A percentile compares a stretch with the other conserved stretches of the same genome.
These are phyloP conservation scores for Ditula angustiorana DNA, from an alignment of 2,888 invertebrate species.

Conservation along the genomic window DNA sequence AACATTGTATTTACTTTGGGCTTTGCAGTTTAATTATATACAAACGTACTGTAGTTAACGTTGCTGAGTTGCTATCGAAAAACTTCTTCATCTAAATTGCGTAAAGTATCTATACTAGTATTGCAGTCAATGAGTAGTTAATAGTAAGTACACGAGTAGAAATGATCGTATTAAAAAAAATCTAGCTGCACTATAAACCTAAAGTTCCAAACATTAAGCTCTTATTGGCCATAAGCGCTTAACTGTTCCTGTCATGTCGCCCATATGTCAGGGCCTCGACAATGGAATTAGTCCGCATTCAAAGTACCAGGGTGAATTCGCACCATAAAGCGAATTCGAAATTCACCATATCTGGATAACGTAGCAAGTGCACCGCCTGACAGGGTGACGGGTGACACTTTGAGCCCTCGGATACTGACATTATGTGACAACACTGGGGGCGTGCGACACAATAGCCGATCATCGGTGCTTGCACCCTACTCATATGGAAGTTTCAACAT, in stretches of 20 bases:
- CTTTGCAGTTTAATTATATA: too few species aligned
- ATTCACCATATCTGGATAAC: slow-evolving; percentile 76
- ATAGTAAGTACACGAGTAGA: too few species aligned
- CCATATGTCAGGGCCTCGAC: slow-evolving; percentile 79
- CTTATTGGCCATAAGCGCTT: slow-evolving; percentile 59
- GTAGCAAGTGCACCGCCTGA: slow-evolving; percentile 78
- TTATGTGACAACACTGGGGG: slow-evolving; percentile 80
- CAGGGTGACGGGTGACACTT: slow-evolving; percentile 72
- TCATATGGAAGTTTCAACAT: slow-evolving; percentile 48
- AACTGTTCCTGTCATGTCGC: slow-evolving; percentile 71
- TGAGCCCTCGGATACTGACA: slow-evolving; percentile 81
- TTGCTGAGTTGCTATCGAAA: too few species aligned
- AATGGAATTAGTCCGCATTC: slow-evolving; percentile 84
- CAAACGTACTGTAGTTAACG: too few species aligned
- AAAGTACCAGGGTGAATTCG: slow-evolving; percentile 74
- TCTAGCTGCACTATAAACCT: slow-evolving; percentile 2
- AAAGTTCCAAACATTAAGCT: slow-evolving; percentile 38
- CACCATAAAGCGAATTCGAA: slow-evolving; percentile 34
- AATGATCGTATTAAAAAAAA: neutral
- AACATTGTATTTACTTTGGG: neutral
- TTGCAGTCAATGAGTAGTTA: too few species aligned
- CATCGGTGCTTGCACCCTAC: slow-evolving; percentile 72
- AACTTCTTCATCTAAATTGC: too few species aligned
- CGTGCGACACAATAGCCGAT: slow-evolving; percentile 73
- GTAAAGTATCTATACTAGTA: too few species aligned